Conservation (phyloP, 2,113 vertebrate species). For the Callocephalon fimbriatum region DNA sequence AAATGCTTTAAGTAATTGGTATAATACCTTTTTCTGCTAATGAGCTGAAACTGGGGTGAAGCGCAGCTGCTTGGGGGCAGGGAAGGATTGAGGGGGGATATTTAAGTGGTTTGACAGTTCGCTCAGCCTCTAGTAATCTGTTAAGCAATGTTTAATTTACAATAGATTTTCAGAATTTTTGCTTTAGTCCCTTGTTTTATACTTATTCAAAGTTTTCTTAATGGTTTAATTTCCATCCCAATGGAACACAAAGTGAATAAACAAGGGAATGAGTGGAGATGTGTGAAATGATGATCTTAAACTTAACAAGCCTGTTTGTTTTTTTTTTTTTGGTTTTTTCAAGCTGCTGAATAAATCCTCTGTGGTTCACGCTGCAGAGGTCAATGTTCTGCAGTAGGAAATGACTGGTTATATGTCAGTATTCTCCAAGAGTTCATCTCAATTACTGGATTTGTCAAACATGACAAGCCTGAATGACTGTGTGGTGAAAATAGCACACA, state of each 20-base stretch:
- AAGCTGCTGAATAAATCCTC: slow-evolving; percentile 34
- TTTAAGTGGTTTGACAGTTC: not conserved
- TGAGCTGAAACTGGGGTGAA: not conserved
- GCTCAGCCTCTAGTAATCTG: not conserved
- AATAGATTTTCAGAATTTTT: not conserved
- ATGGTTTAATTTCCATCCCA: not conserved
- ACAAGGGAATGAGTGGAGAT: not conserved
- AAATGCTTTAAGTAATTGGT: not conserved
- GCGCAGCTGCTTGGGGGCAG: not conserved
- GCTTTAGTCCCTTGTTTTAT: not conserved
- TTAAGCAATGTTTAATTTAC: not conserved
- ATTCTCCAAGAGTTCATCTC: slow-evolving; percentile 68
- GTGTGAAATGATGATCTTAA: slow-evolving; percentile 14
- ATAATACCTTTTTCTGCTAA: not conserved
- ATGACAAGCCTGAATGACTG: slow-evolving; percentile 66
- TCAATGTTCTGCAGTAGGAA: slow-evolving; percentile 51
- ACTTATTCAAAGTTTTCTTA: not conserved
- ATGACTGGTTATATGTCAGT: slow-evolving; percentile 67
- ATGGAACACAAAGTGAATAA: not conserved
- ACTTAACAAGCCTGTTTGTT: slow-evolving; percentile 26
- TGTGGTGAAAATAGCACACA: slow-evolving; percentile 68
- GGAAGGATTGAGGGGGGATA: not conserved
- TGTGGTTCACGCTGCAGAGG: slow-evolving; percentile 30
- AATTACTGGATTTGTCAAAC: slow-evolving; percentile 75
- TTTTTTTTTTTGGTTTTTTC: not conserved